phyloP scores from a whole-genome alignment of 2,888 invertebrate species.

The Caenorhabditis angaria region DNA sequence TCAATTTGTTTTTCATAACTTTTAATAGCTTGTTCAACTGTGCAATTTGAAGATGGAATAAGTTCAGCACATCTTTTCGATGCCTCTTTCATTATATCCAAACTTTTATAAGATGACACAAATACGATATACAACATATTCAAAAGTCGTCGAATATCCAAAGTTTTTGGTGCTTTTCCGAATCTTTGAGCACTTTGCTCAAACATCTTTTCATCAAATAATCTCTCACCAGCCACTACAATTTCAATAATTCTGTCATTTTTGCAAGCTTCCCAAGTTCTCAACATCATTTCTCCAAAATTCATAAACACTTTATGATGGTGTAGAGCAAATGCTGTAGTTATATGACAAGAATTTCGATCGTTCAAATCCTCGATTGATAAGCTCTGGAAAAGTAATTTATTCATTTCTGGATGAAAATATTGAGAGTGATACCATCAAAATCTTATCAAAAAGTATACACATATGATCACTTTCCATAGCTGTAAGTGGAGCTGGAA shows the following conservation, averaged over 20 bases:
- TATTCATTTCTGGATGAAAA: too few relatives aligned
- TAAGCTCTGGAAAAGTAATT: constrained; percentile 46
- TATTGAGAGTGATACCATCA: constrained; percentile 36
- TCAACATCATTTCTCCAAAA: constrained; percentile 71
- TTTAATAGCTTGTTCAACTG: constrained; percentile 21
- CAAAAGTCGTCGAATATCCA: constrained; percentile 33
- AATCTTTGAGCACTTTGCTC: constrained; percentile 38
- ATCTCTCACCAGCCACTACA: constrained; percentile 56
- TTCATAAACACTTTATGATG: constrained; percentile 74
- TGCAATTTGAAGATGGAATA: constrained; percentile 15
- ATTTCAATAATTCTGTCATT: constrained; percentile 65
- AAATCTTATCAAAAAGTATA: constrained; percentile 37
- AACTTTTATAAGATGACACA: constrained; percentile 26
- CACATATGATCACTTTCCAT: constrained; percentile 33
- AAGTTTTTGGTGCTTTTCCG: constrained; percentile 24
- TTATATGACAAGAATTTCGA: constrained; percentile 33
- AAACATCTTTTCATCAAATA: constrained; percentile 62
- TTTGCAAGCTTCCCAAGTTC: constrained; percentile 63
- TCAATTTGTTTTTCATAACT: constrained; percentile 23
- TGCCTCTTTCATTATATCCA: constrained; percentile 30
- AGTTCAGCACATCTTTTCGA: constrained; percentile 20
- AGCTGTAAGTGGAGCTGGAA: constrained; percentile 50
- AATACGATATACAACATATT: constrained; percentile 49
- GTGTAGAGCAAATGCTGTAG: constrained; percentile 42
- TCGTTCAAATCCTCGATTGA: constrained; percentile 29